Percentiles rank a stretch among this genome's conserved stretches.
These are phyloP conservation scores for Saccostrea glomerata DNA, from an alignment of 1,140 invertebrate species.

Conservation along the genomic window DNA sequence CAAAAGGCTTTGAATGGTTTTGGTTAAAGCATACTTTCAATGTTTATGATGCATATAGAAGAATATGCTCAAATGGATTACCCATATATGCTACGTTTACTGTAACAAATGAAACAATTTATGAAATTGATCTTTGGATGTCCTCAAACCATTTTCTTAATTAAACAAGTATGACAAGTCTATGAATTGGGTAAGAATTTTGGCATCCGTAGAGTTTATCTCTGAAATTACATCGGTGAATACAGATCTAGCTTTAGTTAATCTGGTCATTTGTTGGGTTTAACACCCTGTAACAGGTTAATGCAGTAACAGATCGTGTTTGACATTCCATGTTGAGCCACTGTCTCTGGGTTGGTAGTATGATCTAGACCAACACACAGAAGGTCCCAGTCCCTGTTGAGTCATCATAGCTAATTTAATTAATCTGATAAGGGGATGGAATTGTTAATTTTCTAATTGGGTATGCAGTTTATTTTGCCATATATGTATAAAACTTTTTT, in stretches of 20 bases:
- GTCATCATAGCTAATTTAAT: too few relatives aligned
- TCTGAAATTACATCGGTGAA: not conserved
- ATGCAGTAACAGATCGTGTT: constrained; percentile 11
- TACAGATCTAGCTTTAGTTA: not conserved
- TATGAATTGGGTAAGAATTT: constrained; percentile 17
- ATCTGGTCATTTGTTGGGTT: not conserved
- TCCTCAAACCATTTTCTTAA: not conserved
- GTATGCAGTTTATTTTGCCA: not conserved
- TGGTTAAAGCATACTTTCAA: too few relatives aligned
- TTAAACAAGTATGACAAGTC: not conserved
- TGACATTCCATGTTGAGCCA: not conserved
- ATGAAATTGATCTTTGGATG: too few relatives aligned
- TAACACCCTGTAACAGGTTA: constrained; percentile 22
- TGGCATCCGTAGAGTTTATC: not conserved
- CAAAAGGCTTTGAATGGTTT: too few relatives aligned
- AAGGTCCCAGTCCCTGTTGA: too few relatives aligned
- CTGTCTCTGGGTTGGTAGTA: not conserved
- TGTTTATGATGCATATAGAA: too few relatives aligned
- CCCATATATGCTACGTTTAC: too few relatives aligned
- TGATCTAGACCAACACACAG: too few relatives aligned
- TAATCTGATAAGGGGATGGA: too few relatives aligned
- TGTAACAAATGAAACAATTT: too few relatives aligned
- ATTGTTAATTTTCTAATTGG: too few relatives aligned
- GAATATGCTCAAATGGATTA: too few relatives aligned
- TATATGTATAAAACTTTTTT: not conserved